Conservation (phyloP, 2,888 invertebrate species). For the Cylindroiulus punctatus region DNA sequence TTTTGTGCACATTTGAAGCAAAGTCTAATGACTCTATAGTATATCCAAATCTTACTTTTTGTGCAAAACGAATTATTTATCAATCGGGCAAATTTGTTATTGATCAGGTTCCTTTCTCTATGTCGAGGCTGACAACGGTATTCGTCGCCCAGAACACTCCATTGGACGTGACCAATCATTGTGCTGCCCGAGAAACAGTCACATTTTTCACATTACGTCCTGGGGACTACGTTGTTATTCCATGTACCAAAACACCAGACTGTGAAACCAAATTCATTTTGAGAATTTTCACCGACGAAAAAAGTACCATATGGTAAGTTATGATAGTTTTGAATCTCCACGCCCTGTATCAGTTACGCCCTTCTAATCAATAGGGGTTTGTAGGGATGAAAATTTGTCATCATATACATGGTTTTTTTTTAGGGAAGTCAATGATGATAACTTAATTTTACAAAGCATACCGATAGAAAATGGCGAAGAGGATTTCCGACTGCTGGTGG, state of each 20-base stretch:
- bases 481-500: slow-evolving; percentile 67
- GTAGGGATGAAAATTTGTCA: slow-evolving; percentile 16
- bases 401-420: slow-evolving; percentile 60
- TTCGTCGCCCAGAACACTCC: slow-evolving; percentile 74
- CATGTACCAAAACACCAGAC: slow-evolving; percentile 75
- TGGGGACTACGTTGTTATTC: slow-evolving; percentile 79
- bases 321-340: slow-evolving; percentile 56
- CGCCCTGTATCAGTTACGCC: background rate
- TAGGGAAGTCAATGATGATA: slow-evolving; percentile 82
- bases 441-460: slow-evolving; percentile 75
- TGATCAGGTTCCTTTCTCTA: slow-evolving; percentile 70
- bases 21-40: too few relatives aligned
- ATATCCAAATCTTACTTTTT: background rate
- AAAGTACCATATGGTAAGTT: slow-evolving; percentile 76
- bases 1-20: too few relatives aligned
- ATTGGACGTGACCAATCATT: slow-evolving; percentile 76
- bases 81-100: too few relatives aligned
- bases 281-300: slow-evolving; percentile 77
- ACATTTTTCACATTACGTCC: slow-evolving; percentile 79
- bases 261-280: slow-evolving; percentile 77
- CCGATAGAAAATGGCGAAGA: slow-evolving; percentile 73
- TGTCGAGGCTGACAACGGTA: slow-evolving; percentile 72
- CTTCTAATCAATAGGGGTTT: slow-evolving; percentile 17
- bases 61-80: background rate
- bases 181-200: slow-evolving; percentile 75